Percentiles rank a stretch among this genome's conserved stretches.
Conservation (phyloP, 2,888 invertebrate species). For the Oligia latruncula region DNA sequence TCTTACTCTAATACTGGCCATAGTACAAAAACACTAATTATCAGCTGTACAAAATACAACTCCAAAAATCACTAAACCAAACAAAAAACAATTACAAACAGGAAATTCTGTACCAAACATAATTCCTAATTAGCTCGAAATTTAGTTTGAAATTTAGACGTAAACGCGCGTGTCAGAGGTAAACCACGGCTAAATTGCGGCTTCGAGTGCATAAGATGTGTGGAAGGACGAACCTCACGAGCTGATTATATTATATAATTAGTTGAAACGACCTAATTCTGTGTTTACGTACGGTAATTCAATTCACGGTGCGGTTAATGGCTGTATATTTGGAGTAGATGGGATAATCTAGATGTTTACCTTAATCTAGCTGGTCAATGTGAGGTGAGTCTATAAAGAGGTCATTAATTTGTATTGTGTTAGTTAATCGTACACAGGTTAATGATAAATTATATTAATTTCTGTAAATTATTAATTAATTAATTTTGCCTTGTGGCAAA, state of each 20-base stretch:
- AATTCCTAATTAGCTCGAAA: constrained; percentile 61
- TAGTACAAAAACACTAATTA: background rate
- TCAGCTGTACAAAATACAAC: background rate
- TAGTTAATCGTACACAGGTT: background rate
- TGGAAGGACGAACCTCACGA: constrained; percentile 53
- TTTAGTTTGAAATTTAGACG: constrained; percentile 61
- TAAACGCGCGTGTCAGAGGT: constrained; percentile 74
- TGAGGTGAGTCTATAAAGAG: constrained; percentile 11
- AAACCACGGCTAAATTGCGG: constrained; percentile 82
- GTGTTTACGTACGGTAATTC: constrained; percentile 50
- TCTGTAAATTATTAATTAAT: too few relatives aligned
- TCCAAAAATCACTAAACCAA: constrained; percentile 1
- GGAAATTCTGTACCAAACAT: constrained; percentile 25
- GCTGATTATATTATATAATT: constrained; percentile 55
- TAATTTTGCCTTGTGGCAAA: too few relatives aligned
- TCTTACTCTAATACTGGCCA: background rate
- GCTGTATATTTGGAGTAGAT: constrained; percentile 34
- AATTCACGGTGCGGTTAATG: constrained; percentile 30
- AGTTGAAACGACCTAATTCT: constrained; percentile 48
- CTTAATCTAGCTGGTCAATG: constrained; percentile 31
- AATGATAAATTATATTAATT: too few relatives aligned
- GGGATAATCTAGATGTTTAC: constrained; percentile 36
- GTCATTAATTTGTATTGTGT: constrained; percentile 14
- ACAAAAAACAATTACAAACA: constrained; percentile 31
- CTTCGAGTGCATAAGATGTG: constrained; percentile 81